A percentile compares a stretch with the other conserved stretches of the same genome.
phyloP scores from a whole-genome alignment of 2,797 vertebrate species.

The Ctenosaura bakeri region DNA sequence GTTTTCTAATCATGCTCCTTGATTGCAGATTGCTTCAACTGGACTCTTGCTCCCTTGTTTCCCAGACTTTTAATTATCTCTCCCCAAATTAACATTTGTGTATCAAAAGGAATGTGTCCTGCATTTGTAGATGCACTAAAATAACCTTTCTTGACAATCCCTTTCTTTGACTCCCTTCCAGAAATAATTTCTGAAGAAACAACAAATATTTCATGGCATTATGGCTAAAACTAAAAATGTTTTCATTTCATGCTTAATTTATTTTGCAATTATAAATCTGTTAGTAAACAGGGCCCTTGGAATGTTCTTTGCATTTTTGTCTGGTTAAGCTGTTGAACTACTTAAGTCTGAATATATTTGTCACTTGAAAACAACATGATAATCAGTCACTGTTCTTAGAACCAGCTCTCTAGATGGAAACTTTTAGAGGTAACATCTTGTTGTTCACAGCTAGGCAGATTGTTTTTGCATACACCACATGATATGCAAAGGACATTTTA shows the following conservation, averaged over 20 bases:
- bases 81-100: slow-evolving; percentile 16
- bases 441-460: slow-evolving; percentile 35
- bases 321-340: slow-evolving; percentile 75
- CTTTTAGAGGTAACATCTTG: slow-evolving; percentile 67
- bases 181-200: slow-evolving; percentile 76
- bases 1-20: slow-evolving; percentile 28
- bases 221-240: slow-evolving; percentile 78
- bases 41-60: not conserved
- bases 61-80: slow-evolving; percentile 46
- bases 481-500: slow-evolving; percentile 39
- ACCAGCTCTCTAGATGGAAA: slow-evolving; percentile 68
- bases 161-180: slow-evolving; percentile 69
- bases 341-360: slow-evolving; percentile 76
- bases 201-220: slow-evolving; percentile 77
- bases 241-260: slow-evolving; percentile 87
- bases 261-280: slow-evolving; percentile 85
- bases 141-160: slow-evolving; percentile 59
- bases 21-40: slow-evolving; percentile 14
- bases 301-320: slow-evolving; percentile 77
- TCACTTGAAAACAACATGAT: slow-evolving; percentile 67
- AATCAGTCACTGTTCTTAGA: slow-evolving; percentile 67
- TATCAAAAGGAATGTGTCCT: slow-evolving; percentile 35
- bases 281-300: slow-evolving; percentile 82
- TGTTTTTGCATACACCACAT: slow-evolving; percentile 14
- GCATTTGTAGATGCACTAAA: slow-evolving; percentile 54